A percentile compares a stretch with the other conserved stretches of the same genome.
Evolutionary conservation across 2,888 invertebrate species (phyloP).

Genomic region (Drosophila siamana): DNA sequence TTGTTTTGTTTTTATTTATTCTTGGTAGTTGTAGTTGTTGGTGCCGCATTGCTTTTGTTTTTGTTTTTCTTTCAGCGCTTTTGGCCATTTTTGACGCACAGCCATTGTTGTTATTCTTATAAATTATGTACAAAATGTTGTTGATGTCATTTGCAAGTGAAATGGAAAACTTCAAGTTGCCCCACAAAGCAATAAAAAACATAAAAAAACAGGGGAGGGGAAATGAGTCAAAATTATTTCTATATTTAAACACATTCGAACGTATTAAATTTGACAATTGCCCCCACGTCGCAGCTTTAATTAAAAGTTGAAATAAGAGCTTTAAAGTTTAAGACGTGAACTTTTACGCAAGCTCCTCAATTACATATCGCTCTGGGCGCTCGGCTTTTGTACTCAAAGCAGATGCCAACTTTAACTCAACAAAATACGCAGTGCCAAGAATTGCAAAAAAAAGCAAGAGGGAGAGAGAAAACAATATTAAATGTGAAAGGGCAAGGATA

Average conservation of each 20-base stretch:
- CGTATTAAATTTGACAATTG: slow-evolving; percentile 1
- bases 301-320: slow-evolving; percentile 1
- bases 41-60: slow-evolving; percentile 39
- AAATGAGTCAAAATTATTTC: background rate
- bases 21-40: slow-evolving; percentile 32
- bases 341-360: slow-evolving; percentile 18
- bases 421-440: slow-evolving; percentile 30
- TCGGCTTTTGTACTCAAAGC: slow-evolving; percentile 13
- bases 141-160: slow-evolving; percentile 61
- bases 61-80: slow-evolving; percentile 27
- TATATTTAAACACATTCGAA: background rate
- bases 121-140: slow-evolving; percentile 64
- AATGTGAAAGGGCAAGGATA: slow-evolving; percentile 33
- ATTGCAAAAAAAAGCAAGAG: slow-evolving; percentile 14
- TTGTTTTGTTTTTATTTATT: slow-evolving; percentile 33
- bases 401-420: slow-evolving; percentile 24
- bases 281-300: background rate
- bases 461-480: slow-evolving; percentile 15
- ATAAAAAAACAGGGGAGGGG: background rate
- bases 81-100: slow-evolving; percentile 33
- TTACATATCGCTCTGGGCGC: slow-evolving; percentile 1
- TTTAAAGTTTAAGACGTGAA: slow-evolving; percentile 16
- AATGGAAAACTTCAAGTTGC: slow-evolving; percentile 39
- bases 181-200: background rate
- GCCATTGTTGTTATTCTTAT: slow-evolving; percentile 42